Evolutionary conservation across 1,140 invertebrate species (phyloP).

Genomic region (Drosophila willistoni): DNA sequence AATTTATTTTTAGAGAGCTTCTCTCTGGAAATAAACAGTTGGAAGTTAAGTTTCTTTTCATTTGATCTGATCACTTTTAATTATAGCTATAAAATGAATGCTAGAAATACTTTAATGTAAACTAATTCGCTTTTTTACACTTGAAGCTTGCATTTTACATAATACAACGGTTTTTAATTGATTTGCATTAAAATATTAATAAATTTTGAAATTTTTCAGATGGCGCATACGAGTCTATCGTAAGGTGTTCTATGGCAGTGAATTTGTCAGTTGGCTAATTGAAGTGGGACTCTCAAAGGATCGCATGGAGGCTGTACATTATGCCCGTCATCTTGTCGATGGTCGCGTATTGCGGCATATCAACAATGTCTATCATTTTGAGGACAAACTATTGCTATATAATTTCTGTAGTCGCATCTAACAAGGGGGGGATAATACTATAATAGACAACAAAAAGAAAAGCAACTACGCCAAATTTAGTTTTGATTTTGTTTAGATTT

Average conservation of each 20-base stretch:
- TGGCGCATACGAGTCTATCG: slow-evolving; percentile 90
- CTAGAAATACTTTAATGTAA: too few relatives aligned
- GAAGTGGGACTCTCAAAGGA: slow-evolving; percentile 90
- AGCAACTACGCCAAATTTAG: slow-evolving; percentile 76
- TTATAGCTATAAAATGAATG: too few relatives aligned
- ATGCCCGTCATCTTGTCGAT: slow-evolving; percentile 92
- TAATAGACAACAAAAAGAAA: slow-evolving; percentile 10
- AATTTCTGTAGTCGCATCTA: slow-evolving; percentile 85
- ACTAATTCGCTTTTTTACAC: too few relatives aligned
- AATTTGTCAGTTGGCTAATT: slow-evolving; percentile 94
- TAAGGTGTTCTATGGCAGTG: slow-evolving; percentile 91
- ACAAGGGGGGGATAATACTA: background rate
- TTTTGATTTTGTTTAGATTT: slow-evolving; percentile 61
- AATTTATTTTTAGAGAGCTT: too few relatives aligned
- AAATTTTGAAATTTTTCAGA: slow-evolving; percentile 64
- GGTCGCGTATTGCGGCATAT: slow-evolving; percentile 93
- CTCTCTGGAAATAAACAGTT: too few relatives aligned
- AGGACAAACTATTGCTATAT: slow-evolving; percentile 88
- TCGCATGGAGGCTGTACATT: slow-evolving; percentile 90
- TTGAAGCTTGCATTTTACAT: too few relatives aligned
- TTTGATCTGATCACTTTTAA: too few relatives aligned
- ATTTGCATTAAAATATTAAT: background rate
- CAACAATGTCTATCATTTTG: slow-evolving; percentile 91
- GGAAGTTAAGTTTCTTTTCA: too few relatives aligned
- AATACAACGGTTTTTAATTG: too few relatives aligned